Evolutionary conservation across 35 echinoderm and acorn worm species (phyloP), one percentile per base, ranked within the genome.

Genomic region (Anneissia japonica): DNA sequence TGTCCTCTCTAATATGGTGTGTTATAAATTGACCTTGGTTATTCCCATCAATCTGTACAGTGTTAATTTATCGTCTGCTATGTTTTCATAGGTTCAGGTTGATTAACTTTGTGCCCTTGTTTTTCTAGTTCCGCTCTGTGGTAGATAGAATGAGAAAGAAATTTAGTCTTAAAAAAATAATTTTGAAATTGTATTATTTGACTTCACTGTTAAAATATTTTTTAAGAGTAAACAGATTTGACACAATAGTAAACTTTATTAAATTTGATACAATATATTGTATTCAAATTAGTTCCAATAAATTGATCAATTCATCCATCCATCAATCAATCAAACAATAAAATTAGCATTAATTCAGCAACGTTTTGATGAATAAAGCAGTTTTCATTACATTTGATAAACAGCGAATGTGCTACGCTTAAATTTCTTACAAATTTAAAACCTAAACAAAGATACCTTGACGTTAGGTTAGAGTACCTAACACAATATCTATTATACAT

Each of bases 61-160:
- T n/a, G n/a, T n/a, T n/a, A 43, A 83, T 39, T 46, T 39, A 39
- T 43, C 55, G 5, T 31, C 73, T 46, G 34, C 38, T 84, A 91
- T 40, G 90, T 87, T 74, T 91, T 91, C 90, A 91, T 91, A 73
- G 90, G 90, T 43, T 91, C 90, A 87, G 84, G 84, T 75, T 91
- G 90, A 46, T 87, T 87, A 7, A 76, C 32, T 0, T 74, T 82
- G 34, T 86, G 74, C 6, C 90, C 90, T 38, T 87, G 90, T 81
- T 84, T 91, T 77, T 91, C 77, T n/a, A 91, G 84, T 39, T 91
- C 90, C 33, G 90, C 40, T 77, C 90, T 90, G 82, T 16, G n/a
- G n/a, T n/a, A n/a, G n/a, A 83, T 36, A 32, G 46, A 85, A 79
- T 6, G 45, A 74, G 17, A 72, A 74, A 87, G 43, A 80, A 79